Base-by-base conservation (phyloP, 2,797 vertebrate species). In the Pelodytes ibericus region DNA sequence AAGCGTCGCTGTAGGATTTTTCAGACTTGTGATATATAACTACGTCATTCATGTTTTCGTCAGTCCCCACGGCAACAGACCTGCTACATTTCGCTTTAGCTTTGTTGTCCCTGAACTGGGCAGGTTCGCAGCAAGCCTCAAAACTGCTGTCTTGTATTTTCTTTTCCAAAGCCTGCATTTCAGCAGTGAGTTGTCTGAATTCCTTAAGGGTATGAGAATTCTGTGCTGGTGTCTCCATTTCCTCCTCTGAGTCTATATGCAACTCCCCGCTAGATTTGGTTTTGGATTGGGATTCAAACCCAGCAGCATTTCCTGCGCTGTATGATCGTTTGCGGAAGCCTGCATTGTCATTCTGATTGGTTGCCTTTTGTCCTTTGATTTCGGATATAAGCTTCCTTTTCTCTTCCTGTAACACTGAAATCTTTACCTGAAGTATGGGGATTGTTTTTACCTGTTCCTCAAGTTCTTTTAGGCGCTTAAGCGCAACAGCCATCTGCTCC, bases 401-500 rank as follows among this genome's bases (percentile, higher is more conserved):
- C 84, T 99, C 97, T 74, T 98, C 98, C 86, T 99, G 97, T 71
- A 99, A 90, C 63, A 99, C 96, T 0, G 96, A 95, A 62, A 99
- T 99, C 90, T 98, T 99, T n/a, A 99, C 98, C 85, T 97, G 97
- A 56, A 99, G 88, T 80, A 98, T 94, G 0, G 98, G 98, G 87
- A 99, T 98, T 68, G 94, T 95, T 81, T 95, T 96, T 51, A 95
- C 97, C 83, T 99, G 97, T 75, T 96, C 96, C 87, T 99, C 97
- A 0, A 99, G 90, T 85, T 98, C 98, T 83, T 98, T 99, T 27
- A 99, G 90, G 79, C 90, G 93, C 83, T 92, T 95, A 10, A 99
- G 90, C 5, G 97, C 98, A 57, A 98, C 84, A 0, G 98, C 95
- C 98, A 99, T 99, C 89, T 99, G 98, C 85, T 99, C 96, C 0